Conservation (phyloP, 1,140 invertebrate species). For the Drosophila eugracilis region DNA sequence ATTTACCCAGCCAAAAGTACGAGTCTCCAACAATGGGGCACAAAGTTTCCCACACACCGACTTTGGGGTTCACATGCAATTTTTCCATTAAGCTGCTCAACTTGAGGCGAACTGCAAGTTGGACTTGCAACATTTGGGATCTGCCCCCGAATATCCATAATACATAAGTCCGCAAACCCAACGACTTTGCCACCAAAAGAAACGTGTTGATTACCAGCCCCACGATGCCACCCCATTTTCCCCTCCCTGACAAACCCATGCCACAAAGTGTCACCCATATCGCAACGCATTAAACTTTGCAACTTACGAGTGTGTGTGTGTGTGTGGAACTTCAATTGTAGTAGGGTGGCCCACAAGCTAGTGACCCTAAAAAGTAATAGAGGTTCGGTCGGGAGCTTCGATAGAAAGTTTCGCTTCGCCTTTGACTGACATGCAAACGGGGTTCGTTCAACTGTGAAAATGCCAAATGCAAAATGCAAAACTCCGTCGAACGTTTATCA, state of each 20-base stretch:
- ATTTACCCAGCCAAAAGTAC: slow-evolving; percentile 12
- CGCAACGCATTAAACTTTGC: slow-evolving; percentile 45
- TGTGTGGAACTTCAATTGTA: background rate
- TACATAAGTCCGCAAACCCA: slow-evolving; percentile 13
- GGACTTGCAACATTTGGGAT: slow-evolving; percentile 43
- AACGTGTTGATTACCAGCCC: slow-evolving; percentile 66
- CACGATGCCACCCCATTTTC: background rate
- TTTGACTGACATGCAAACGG: slow-evolving; percentile 54
- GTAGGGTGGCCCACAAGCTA: background rate
- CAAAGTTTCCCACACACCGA: slow-evolving; percentile 50
- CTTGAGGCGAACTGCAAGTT: slow-evolving; percentile 32
- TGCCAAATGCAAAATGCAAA: slow-evolving; percentile 40
- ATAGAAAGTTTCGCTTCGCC: slow-evolving; percentile 19
- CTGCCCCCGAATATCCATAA: slow-evolving; percentile 11
- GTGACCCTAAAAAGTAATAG: slow-evolving; percentile 52
- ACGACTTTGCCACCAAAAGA: slow-evolving; percentile 19
- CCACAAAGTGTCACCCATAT: slow-evolving; percentile 38
- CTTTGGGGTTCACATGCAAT: slow-evolving; percentile 70
- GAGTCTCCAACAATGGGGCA: slow-evolving; percentile 34
- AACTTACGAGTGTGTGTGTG: slow-evolving; percentile 46
- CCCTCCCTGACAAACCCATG: slow-evolving; percentile 2
- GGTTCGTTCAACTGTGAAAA: slow-evolving; percentile 66
- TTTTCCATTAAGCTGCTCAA: slow-evolving; percentile 63
- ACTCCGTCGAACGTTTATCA: slow-evolving; percentile 50
- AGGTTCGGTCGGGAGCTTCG: background rate